phyloP scores from a whole-genome alignment of 2,113 vertebrate genomes.

The Cathartes aura region DNA sequence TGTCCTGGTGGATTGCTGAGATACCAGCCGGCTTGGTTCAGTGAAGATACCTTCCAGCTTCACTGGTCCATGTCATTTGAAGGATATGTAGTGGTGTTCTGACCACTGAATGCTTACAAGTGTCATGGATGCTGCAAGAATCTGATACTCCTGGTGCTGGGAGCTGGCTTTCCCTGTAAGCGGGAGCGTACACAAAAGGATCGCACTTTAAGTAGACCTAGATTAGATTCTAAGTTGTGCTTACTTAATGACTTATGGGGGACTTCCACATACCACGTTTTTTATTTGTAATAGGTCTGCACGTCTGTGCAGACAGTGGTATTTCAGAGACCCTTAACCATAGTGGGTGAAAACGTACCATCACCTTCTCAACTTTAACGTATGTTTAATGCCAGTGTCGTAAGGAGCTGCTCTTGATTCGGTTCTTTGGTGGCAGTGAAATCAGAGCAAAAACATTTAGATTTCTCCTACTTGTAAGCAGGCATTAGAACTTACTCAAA shows the following conservation, averaged over 20 bases:
- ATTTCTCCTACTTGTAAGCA: neutral
- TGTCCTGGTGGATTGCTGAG: slow-evolving; percentile 72
- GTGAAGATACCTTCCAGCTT: slow-evolving; percentile 75
- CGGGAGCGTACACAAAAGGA: neutral
- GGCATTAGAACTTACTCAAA: neutral
- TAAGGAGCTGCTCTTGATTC: neutral
- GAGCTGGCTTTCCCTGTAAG: slow-evolving; percentile 39
- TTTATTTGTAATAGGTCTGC: neutral
- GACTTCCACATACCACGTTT: neutral
- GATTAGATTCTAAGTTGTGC: neutral
- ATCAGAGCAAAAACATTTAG: neutral
- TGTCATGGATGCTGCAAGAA: slow-evolving; percentile 76
- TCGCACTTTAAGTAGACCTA: neutral
- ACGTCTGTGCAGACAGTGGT: neutral
- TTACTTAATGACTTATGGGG: neutral
- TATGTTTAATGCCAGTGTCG: neutral
- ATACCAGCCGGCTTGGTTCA: slow-evolving; percentile 72
- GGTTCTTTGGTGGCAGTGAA: neutral
- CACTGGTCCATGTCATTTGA: slow-evolving; percentile 82
- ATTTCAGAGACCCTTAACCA: neutral
- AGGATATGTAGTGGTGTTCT: slow-evolving; percentile 79
- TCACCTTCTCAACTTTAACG: slow-evolving; percentile 14
- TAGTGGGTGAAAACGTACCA: neutral
- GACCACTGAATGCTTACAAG: slow-evolving; percentile 80
- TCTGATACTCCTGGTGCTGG: slow-evolving; percentile 70